A percentile compares a stretch with the other conserved stretches of the same genome.
phyloP scores from a whole-genome alignment of 2,113 vertebrate genomes.

The Falcunculus frontatus region DNA sequence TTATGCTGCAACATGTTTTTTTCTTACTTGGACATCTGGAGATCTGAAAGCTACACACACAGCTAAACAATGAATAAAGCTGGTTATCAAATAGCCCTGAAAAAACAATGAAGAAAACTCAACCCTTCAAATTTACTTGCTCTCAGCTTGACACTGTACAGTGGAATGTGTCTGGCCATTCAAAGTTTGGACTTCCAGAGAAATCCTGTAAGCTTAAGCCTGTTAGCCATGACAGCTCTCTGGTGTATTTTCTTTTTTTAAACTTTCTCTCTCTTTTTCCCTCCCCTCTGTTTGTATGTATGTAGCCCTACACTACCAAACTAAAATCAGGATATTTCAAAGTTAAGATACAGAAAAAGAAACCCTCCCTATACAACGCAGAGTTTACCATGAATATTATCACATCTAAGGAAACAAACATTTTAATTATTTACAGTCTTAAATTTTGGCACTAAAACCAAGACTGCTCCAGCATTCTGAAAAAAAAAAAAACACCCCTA shows the following conservation, averaged over 20 bases:
- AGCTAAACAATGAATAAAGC: not conserved
- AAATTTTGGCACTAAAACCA: not conserved
- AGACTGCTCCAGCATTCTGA: not conserved
- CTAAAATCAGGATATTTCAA: not conserved
- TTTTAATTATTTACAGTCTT: not conserved
- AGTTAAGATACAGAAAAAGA: not conserved
- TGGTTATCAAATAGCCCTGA: not conserved
- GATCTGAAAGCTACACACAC: not conserved
- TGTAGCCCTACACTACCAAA: not conserved
- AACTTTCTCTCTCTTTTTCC: not conserved
- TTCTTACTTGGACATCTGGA: not conserved
- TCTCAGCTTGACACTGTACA: not conserved
- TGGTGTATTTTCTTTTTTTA: not conserved
- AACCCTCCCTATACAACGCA: accelerated
- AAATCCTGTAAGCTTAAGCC: not conserved
- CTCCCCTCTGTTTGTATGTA: accelerated
- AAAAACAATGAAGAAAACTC: not conserved
- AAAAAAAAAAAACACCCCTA: not conserved
- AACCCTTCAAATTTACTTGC: not conserved
- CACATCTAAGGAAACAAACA: not conserved
- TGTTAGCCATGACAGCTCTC: accelerated
- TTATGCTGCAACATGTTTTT: not conserved
- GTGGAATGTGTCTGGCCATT: accelerated
- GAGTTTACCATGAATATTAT: not conserved
- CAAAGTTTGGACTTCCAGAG: not conserved